Base-by-base conservation (phyloP, 1,140 invertebrate species). In the Leptoteleia sp. region DNA sequence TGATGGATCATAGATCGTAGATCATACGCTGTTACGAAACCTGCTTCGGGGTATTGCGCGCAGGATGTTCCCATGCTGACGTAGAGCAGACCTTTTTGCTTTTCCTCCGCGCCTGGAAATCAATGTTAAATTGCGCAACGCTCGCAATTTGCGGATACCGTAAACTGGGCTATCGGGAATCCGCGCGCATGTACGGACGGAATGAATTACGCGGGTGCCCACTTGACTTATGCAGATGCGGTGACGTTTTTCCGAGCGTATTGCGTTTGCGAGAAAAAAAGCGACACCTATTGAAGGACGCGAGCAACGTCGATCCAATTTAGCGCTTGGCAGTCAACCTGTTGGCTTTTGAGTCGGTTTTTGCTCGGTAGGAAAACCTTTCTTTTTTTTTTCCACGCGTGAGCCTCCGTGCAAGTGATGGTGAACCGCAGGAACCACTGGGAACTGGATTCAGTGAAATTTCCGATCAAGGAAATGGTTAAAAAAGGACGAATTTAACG, bases 41-140 rank as follows among this genome's bases (percentile, higher is more conserved):
- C 79, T 52, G 83, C 83, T 82, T 55, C 37, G 25, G 79, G 67
- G 71, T 65, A 85, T 77, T 62, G 64, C 40, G 52, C 82, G 47
- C 82, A 82, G 80, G 79, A 84, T 83, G 81, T 87, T 85, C 84
- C 81, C 84, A 86, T 84, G 79, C 64, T 75, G 78, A 79, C 77
- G 80, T 79, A 61, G 13, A 52, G 19, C 43, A 22, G 47, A 59
- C 76, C 78, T 82, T 83, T 80, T 64, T 84, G 78, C 81, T 81
- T 76, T 77, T 50, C 47, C 8, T 50, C 45, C 45, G 25, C 12
- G 76, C 67, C 59, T 76, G 62, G 67, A 77, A 85, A 84, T 85
- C 79, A 82, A 79, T 82, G 81, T 81, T 82, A 78, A 81, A 84
- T 83, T 80, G 73, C 78, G 45, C 47, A 62, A 73, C 59, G 42